A percentile compares a stretch with the other conserved stretches of the same genome.
Evolutionary conservation across 2,888 invertebrate genomes (phyloP).

Genomic region (Drosophila macrospina): DNA sequence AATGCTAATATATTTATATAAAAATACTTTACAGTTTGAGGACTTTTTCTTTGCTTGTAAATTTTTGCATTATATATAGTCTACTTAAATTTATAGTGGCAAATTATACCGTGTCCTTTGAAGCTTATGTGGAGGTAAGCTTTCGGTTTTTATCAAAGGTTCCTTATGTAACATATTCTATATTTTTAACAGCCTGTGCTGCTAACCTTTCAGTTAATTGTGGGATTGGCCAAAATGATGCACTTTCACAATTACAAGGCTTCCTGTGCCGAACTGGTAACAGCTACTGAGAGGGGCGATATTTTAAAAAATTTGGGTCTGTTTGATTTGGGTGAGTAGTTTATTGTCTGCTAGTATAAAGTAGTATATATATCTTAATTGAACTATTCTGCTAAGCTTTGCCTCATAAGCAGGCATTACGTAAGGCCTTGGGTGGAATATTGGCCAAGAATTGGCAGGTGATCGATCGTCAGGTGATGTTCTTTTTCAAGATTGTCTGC

Average conservation of each 20-base stretch:
- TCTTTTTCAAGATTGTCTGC: constrained; percentile 65
- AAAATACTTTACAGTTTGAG: constrained; percentile 35
- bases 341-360: not conserved
- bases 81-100: constrained; percentile 59
- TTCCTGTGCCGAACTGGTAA: constrained; percentile 39
- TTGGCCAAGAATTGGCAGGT: constrained; percentile 51
- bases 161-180: not conserved
- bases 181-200: constrained; percentile 52
- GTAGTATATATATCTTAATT: too few relatives aligned
- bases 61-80: constrained; percentile 58
- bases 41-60: constrained; percentile 35
- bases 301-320: constrained; percentile 56
- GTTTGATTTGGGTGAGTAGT: constrained; percentile 60
- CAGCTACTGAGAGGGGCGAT: constrained; percentile 51
- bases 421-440: constrained; percentile 45
- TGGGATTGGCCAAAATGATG: constrained; percentile 68
- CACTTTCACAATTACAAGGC: constrained; percentile 46
- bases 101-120: constrained; percentile 63
- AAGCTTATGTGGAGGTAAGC: constrained; percentile 69
- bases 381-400: constrained; percentile 33
- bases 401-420: constrained; percentile 38
- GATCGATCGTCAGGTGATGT: constrained; percentile 69
- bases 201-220: constrained; percentile 60
- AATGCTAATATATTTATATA: not conserved
- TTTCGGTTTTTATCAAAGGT: fast-evolving